Conservation (phyloP, 2,113 vertebrate species). For the Tetrax tetrax region DNA sequence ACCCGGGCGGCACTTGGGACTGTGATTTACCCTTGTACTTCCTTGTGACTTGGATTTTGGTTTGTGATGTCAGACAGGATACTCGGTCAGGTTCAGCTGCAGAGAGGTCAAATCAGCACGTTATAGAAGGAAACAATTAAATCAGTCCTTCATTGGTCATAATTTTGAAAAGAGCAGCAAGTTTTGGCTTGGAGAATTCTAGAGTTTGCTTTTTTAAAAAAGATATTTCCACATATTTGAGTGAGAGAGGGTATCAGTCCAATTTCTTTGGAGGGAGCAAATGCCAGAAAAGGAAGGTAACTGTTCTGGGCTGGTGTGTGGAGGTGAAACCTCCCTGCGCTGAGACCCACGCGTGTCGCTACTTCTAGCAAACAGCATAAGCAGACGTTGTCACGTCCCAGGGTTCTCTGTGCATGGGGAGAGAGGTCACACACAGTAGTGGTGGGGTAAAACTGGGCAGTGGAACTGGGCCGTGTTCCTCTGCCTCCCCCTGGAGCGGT, state of each 20-base stretch:
- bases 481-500: not conserved
- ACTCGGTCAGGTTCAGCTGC: not conserved
- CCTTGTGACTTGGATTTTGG: not conserved
- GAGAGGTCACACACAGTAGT: not conserved
- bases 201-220: not conserved
- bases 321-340: not conserved
- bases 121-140: not conserved
- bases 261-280: not conserved
- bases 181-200: not conserved
- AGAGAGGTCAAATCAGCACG: not conserved
- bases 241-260: not conserved
- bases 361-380: too few species aligned
- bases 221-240: rapidly evolving
- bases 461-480: not conserved
- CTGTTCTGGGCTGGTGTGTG: too few species aligned
- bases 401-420: too few species aligned
- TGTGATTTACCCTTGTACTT: not conserved
- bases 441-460: not conserved
- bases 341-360: rapidly evolving
- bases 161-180: not conserved
- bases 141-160: not conserved
- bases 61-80: slow-evolving; percentile 21
- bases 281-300: not conserved
- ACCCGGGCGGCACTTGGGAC: not conserved
- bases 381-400: rapidly evolving